These are phyloP conservation scores for Acipenser ruthenus DNA, from an alignment of 2,797 vertebrate genomes.

Conservation along the genomic window DNA sequence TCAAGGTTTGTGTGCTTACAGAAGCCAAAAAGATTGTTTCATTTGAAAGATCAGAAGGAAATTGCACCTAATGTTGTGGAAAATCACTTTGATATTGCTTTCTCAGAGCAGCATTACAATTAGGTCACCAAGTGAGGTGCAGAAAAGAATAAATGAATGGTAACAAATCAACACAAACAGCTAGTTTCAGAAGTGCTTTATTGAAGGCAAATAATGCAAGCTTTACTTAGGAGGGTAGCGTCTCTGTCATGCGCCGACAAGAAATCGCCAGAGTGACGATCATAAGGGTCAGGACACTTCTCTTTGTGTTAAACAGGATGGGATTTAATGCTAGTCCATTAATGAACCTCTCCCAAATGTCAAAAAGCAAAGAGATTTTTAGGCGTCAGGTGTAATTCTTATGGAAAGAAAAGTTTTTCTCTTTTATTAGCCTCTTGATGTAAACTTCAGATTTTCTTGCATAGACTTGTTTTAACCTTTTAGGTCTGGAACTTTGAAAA, in stretches of 20 bases:
- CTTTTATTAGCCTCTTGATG: too few relatives aligned
- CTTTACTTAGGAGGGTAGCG: conserved; percentile 61
- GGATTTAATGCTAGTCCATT: too few relatives aligned
- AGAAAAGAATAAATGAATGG: conserved; percentile 58
- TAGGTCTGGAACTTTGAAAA: too few relatives aligned
- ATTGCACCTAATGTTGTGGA: conserved; percentile 76
- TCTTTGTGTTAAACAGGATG: too few relatives aligned
- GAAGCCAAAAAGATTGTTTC: conserved; percentile 61
- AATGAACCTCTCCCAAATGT: too few relatives aligned
- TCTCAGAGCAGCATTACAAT: conserved; percentile 75
- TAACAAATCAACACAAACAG: conserved; percentile 79
- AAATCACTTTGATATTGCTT: conserved; percentile 77
- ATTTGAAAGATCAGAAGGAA: conserved; percentile 67
- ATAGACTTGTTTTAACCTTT: too few relatives aligned
- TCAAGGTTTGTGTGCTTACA: conserved; percentile 63
- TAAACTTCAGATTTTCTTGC: too few relatives aligned
- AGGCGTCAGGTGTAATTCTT: too few relatives aligned
- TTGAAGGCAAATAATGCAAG: conserved; percentile 55
- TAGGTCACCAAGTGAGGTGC: conserved; percentile 59
- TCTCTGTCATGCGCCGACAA: not conserved
- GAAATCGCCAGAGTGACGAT: not conserved
- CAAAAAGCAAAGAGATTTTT: too few relatives aligned
- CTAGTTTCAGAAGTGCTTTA: conserved; percentile 71
- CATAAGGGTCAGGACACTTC: too few relatives aligned
- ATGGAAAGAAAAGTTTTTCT: too few relatives aligned